phyloP scores from a whole-genome alignment of 2,113 vertebrate genomes.

The Leptocoma aspasia region DNA sequence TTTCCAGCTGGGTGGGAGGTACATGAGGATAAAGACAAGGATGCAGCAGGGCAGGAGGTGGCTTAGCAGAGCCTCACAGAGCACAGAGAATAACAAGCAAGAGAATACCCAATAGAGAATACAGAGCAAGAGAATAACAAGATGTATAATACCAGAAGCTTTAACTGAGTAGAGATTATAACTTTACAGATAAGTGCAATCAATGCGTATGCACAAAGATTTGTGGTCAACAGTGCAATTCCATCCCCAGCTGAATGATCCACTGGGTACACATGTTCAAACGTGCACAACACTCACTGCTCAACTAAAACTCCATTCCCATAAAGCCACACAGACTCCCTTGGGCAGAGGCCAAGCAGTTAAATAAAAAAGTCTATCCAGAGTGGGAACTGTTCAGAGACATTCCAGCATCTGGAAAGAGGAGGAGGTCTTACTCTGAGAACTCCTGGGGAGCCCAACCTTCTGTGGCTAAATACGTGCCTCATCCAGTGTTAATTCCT shows the following conservation, averaged over 20 bases:
- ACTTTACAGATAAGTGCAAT: background rate
- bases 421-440: background rate
- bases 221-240: background rate
- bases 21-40: background rate
- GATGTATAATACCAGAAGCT: background rate
- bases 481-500: background rate
- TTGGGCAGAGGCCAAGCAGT: constrained; percentile 52
- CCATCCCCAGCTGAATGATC: background rate
- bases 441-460: background rate
- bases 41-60: background rate
- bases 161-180: background rate
- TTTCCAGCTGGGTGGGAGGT: background rate
- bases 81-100: background rate
- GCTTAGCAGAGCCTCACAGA: background rate
- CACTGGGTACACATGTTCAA: background rate
- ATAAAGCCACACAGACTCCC: constrained; percentile 36
- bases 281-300: background rate
- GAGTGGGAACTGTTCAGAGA: constrained; percentile 30
- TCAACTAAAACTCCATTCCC: constrained; percentile 15
- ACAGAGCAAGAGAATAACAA: too few species aligned
- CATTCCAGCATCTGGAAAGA: constrained; percentile 50
- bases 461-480: background rate
- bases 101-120: too few species aligned
- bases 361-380: constrained; percentile 22
- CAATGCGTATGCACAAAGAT: background rate